These are phyloP conservation scores for Brachycybe producta DNA, from an alignment of 2,888 invertebrate genomes.

Conservation along the genomic window DNA sequence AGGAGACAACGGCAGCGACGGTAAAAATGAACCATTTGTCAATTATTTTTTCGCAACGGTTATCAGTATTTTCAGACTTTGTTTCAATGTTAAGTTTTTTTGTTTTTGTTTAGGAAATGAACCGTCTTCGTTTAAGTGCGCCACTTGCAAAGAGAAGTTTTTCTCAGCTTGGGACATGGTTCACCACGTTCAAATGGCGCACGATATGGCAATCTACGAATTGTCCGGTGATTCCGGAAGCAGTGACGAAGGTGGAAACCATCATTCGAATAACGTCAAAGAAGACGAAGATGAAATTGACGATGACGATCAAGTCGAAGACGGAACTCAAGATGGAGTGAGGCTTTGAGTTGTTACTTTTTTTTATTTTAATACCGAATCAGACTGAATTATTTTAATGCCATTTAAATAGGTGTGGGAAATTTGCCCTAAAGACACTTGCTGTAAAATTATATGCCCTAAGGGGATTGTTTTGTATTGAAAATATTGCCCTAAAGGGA, in stretches of 20 bases:
- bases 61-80: not conserved
- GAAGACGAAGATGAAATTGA: conserved; percentile 13
- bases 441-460: too few species aligned
- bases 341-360: too few species aligned
- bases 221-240: conserved; percentile 9
- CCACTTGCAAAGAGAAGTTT: conserved; percentile 19
- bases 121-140: conserved; percentile 16
- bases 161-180: conserved; percentile 18
- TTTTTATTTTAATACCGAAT: conserved; percentile 1
- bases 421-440: too few species aligned
- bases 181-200: conserved; percentile 17
- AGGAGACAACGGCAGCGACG: conserved; percentile 5
- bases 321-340: conserved; percentile 17
- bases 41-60: not conserved
- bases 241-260: not conserved
- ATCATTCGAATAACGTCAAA: conserved; percentile 16
- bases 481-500: too few species aligned
- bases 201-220: conserved; percentile 19
- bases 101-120: conserved; percentile 7
- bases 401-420: too few species aligned
- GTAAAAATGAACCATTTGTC: not conserved
- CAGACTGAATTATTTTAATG: conserved; percentile 27
- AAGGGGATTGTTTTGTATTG: too few species aligned
- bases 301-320: conserved; percentile 16
- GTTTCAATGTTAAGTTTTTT: not conserved